Evolutionary conservation across 2,888 invertebrate genomes (phyloP), one percentile per base, ranked within the genome.

Genomic region (Iselma pallidipennis): DNA sequence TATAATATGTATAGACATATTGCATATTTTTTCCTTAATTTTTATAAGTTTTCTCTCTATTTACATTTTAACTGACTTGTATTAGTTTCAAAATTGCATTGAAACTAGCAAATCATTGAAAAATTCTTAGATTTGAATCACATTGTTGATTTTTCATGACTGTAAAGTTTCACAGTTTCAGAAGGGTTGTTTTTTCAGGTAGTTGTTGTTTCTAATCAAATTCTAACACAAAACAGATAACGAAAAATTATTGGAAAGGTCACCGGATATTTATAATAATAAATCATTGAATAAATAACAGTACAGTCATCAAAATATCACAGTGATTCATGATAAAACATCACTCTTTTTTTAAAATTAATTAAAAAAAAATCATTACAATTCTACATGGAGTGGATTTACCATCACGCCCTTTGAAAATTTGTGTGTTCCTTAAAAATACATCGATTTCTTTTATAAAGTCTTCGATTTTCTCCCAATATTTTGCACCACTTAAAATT

Each of bases 31-130:
- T 68, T 75, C 37, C 71, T 74, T 45, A 45, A 45, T 23, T 16
- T 19, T 33, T 4, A 2, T 25, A 25, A 42, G 1, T 1, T 42
- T 45, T 3, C n/a, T 31, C 31, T n/a, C 16, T 45, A 45, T 45
- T 45, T 45, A 45, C 45, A 45, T 78, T n/a, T n/a, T n/a, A 75
- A 78, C 55, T 63, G 76, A 77, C 74, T 80, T 78, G 71, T 75
- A 76, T 78, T n/a, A 78, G 76, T 76, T 76, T 78, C 79, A 77
- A 71, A 65, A 61, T 45, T 26, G 45, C 66, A 70, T 58, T 75
- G 78, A 80, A 79, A 79, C 77, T 78, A 78, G 68, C 71, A 76
- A 79, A 78, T 78, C 78, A 67, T 52, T 53, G 50, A 61, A 51
- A 61, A 57, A 59, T 51, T 57, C 52, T 25, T 50, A 65, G 58